A percentile compares a stretch with the other conserved stretches of the same genome.
These are phyloP conservation scores for Gopherus evgoodei DNA, from an alignment of 2,113 vertebrate species.

Conservation along the genomic window DNA sequence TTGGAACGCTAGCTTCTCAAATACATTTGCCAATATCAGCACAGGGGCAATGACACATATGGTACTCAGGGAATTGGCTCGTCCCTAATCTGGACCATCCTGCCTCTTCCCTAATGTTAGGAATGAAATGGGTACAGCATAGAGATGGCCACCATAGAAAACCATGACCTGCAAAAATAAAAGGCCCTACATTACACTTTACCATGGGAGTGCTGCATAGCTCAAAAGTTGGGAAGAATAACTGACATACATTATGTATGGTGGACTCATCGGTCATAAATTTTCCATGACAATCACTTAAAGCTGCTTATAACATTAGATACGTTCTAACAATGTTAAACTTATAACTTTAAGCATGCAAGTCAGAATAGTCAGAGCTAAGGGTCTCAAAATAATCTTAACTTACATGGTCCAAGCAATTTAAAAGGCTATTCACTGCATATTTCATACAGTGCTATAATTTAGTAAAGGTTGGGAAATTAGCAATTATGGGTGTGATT, in stretches of 20 bases:
- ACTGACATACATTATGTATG: rapidly evolving
- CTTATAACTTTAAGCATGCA: neutral
- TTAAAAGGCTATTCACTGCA: neutral
- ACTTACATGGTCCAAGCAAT: too few species aligned
- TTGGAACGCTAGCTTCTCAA: neutral
- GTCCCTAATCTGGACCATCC: neutral
- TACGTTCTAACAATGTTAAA: neutral
- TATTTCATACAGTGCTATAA: neutral
- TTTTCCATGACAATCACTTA: neutral
- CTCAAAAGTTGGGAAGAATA: rapidly evolving
- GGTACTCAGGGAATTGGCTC: neutral
- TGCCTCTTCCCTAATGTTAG: neutral
- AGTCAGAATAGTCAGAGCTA: neutral
- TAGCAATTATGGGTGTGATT: neutral
- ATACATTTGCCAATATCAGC: neutral
- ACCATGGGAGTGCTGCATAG: neutral
- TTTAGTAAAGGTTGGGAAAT: neutral
- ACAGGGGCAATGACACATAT: neutral
- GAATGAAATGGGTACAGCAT: neutral
- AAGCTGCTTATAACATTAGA: neutral
- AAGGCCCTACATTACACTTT: neutral
- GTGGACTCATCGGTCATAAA: rapidly evolving
- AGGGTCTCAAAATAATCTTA: neutral
- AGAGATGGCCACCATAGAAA: neutral
- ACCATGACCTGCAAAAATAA: neutral